These are phyloP conservation scores for Florisuga fusca DNA, from an alignment of 2,797 vertebrate species.

Conservation along the genomic window DNA sequence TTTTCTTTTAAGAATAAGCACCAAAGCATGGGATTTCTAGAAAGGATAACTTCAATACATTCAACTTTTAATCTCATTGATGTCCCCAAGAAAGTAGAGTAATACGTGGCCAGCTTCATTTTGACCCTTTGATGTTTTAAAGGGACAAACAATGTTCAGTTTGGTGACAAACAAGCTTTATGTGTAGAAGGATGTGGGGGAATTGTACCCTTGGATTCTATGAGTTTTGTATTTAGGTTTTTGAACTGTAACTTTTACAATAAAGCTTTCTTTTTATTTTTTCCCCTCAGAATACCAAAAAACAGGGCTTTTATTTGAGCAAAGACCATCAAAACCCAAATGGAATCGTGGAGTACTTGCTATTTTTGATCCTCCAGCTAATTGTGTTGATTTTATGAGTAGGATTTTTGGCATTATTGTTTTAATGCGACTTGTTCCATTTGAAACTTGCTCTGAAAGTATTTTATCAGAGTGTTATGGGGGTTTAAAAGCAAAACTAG, in stretches of 20 bases:
- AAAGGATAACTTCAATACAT: slow-evolving; percentile 56
- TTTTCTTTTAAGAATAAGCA: slow-evolving; percentile 72
- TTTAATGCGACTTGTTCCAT: slow-evolving; percentile 52
- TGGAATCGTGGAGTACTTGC: slow-evolving; percentile 18
- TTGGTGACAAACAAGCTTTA: slow-evolving; percentile 61
- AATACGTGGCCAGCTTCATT: slow-evolving; percentile 26
- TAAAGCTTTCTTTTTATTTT: background rate
- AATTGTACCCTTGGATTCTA: background rate
- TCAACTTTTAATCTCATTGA: slow-evolving; percentile 42
- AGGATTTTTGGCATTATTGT: slow-evolving; percentile 48
- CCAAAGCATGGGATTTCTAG: slow-evolving; percentile 78
- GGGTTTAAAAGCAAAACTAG: slow-evolving; percentile 40
- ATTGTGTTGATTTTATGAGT: slow-evolving; percentile 29
- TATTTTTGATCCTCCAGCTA: slow-evolving; percentile 30
- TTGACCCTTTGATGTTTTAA: slow-evolving; percentile 52
- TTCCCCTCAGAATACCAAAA: slow-evolving; percentile 19
- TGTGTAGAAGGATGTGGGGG: background rate
- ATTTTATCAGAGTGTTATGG: slow-evolving; percentile 38
- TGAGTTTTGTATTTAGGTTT: slow-evolving; percentile 29
- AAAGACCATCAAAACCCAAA: background rate
- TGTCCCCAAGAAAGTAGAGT: slow-evolving; percentile 36
- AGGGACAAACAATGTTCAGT: slow-evolving; percentile 44
- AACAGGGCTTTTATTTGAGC: slow-evolving; percentile 26
- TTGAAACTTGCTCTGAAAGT: slow-evolving; percentile 50
- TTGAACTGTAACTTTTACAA: slow-evolving; percentile 33